These are phyloP conservation scores for Sebastes fasciatus DNA, from an alignment of 2,113 vertebrate species.

Conservation along the genomic window DNA sequence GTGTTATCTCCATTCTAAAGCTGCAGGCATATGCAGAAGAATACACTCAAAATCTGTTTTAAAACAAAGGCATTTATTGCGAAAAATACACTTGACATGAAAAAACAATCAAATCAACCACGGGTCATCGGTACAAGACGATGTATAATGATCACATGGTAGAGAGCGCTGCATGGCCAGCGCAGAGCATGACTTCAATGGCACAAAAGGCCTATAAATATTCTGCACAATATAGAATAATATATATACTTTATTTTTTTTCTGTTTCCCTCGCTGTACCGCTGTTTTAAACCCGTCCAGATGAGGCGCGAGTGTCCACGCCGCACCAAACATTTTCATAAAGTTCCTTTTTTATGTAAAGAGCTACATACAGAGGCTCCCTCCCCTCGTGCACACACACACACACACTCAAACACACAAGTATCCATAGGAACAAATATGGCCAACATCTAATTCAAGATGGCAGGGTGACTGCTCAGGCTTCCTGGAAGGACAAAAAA, in stretches of 20 bases:
- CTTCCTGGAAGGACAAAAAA: constrained; percentile 57
- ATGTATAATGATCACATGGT: constrained; percentile 86
- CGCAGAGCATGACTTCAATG: constrained; percentile 76
- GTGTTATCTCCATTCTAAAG: constrained; percentile 1
- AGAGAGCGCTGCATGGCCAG: constrained; percentile 75
- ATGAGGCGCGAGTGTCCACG: constrained; percentile 41
- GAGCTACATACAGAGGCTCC: constrained; percentile 79
- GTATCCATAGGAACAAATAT: constrained; percentile 78
- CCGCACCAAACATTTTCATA: constrained; percentile 48
- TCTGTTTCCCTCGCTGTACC: constrained; percentile 33
- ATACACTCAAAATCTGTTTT: constrained; percentile 54
- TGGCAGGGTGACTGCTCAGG: constrained; percentile 65
- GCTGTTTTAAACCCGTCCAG: constrained; percentile 33
- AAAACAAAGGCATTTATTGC: constrained; percentile 89
- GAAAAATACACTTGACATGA: constrained; percentile 88
- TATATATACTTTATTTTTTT: constrained; percentile 70
- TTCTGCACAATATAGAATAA: constrained; percentile 86
- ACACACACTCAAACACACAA: constrained; percentile 48
- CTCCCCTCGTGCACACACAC: constrained; percentile 2
- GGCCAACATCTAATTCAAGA: constrained; percentile 77
- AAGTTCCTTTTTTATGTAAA: constrained; percentile 63
- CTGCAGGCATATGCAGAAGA: constrained; percentile 4
- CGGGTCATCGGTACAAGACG: constrained; percentile 87
- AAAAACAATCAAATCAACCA: constrained; percentile 85
- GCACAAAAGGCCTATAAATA: constrained; percentile 86